These are phyloP conservation scores for Brachionus plicatilis DNA, from an alignment of 1,140 invertebrate genomes.

Conservation along the genomic window DNA sequence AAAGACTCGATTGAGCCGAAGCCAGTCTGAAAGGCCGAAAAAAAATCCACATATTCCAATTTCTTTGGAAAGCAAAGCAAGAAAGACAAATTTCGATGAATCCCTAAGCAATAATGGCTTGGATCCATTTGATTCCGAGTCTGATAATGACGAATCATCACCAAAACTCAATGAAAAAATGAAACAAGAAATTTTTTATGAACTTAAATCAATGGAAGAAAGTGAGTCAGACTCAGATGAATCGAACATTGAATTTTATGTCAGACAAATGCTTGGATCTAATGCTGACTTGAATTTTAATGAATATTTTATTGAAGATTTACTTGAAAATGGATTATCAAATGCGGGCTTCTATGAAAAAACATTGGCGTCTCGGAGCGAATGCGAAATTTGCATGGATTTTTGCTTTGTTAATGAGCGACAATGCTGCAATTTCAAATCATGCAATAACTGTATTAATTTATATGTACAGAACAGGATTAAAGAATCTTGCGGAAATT, in stretches of 20 bases:
- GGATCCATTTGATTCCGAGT: neutral
- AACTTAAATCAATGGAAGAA: neutral
- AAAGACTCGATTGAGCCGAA: neutral
- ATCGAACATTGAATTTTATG: neutral
- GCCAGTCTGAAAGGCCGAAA: neutral
- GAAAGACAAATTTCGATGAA: neutral
- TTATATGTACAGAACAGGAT: constrained; percentile 43
- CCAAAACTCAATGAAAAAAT: neutral
- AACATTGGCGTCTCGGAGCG: neutral
- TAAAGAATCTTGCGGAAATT: constrained; percentile 41
- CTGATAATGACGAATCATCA: neutral
- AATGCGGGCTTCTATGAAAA: neutral
- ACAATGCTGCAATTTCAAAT: constrained; percentile 44
- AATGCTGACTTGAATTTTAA: neutral
- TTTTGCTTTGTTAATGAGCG: neutral
- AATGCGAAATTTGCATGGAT: constrained; percentile 12
- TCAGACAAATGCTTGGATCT: neutral
- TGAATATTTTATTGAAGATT: neutral
- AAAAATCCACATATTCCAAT: neutral
- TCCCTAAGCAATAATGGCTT: neutral
- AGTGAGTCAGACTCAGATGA: neutral
- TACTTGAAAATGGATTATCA: neutral
- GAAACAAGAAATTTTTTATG: neutral
- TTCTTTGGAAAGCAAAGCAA: neutral
- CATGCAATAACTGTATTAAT: constrained; percentile 44